A percentile compares a stretch with the other conserved stretches of the same genome.
These are phyloP conservation scores for Phoeniculus purpureus DNA, from an alignment of 2,797 vertebrate species.

Conservation along the genomic window DNA sequence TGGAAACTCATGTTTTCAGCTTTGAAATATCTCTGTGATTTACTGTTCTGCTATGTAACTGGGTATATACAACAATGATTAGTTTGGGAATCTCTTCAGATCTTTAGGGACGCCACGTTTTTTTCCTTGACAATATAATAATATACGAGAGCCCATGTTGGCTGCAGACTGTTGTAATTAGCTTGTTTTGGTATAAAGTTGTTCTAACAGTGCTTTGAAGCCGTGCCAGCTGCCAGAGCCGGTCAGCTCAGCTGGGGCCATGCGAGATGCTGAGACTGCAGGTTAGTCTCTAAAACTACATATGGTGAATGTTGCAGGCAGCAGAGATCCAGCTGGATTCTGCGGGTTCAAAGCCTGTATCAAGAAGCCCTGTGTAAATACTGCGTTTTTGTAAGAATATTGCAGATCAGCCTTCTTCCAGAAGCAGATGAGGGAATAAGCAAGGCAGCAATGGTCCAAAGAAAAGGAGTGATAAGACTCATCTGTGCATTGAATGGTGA, in stretches of 20 bases:
- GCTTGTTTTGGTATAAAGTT: conserved; percentile 25
- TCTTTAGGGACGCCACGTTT: conserved; percentile 10
- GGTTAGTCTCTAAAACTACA: not conserved
- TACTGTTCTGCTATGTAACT: conserved; percentile 32
- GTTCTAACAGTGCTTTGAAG: conserved; percentile 45
- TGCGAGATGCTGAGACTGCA: not conserved
- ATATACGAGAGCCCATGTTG: conserved; percentile 33
- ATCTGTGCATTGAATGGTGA: not conserved
- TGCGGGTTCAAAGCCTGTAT: not conserved
- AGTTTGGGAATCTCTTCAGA: conserved; percentile 42
- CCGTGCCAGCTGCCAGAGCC: conserved; percentile 48
- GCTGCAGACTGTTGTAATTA: conserved; percentile 37
- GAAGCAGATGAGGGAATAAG: not conserved
- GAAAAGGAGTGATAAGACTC: not conserved
- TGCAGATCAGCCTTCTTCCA: not conserved
- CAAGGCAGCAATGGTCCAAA: not conserved
- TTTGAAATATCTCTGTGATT: conserved; percentile 41
- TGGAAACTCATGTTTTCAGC: not conserved
- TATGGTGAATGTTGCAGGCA: not conserved
- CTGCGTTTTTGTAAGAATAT: not conserved
- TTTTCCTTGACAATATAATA: conserved; percentile 46
- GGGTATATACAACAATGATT: conserved; percentile 14
- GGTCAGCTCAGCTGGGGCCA: not conserved
- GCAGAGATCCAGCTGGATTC: conserved; percentile 9
- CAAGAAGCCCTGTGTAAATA: conserved; percentile 18